Evolutionary conservation across 2,113 vertebrate species (phyloP), one percentile per base, ranked within the genome.

Genomic region (Gallinago media): DNA sequence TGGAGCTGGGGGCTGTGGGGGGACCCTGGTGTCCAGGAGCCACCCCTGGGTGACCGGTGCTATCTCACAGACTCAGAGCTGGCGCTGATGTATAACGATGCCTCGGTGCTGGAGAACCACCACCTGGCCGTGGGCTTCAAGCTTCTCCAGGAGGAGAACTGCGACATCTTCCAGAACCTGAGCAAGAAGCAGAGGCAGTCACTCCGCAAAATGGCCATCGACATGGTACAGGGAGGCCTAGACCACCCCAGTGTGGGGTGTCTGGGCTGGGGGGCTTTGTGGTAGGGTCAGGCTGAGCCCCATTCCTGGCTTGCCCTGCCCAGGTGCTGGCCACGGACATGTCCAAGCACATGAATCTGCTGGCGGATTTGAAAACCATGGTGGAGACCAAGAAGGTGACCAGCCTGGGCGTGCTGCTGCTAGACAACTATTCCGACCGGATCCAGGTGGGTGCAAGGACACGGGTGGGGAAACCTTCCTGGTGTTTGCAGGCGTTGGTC

Each of bases 301-400:
- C 0, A 0, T 29, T 32, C 44, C 68, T 3, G 15, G 16, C 36
- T 40, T 12, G 0, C 59, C 56, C 9, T 26, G 13, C 32, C 59
- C 97, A 99, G 99, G 99, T 99, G 82, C 80, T 99, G 92, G 99
- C 99, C 67, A 99, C 99, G 1, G 99, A 99, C 92, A 99, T 99
- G 99, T 99, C 99, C 84, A 99, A 99, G 95, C 99, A 99, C 97
- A 99, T 99, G 99, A 99, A 98, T 88, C 97, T 99, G 29, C 96
- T 99, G 97, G 99, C 99, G 4, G 99, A 99, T 88, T 97, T 99
- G 83, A 99, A 99, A 95, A 99, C 99, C 36, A 99, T 99, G 99
- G 99, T 99, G 88, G 99, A 99, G 97, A 99, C 99, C n/a, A 99
- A 99, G 97, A 99, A 99, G 91, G 99, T 99, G 93, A 99, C 99